Evolutionary conservation across 1,140 invertebrate species (phyloP).

Genomic region (Matsumurasca onukii): DNA sequence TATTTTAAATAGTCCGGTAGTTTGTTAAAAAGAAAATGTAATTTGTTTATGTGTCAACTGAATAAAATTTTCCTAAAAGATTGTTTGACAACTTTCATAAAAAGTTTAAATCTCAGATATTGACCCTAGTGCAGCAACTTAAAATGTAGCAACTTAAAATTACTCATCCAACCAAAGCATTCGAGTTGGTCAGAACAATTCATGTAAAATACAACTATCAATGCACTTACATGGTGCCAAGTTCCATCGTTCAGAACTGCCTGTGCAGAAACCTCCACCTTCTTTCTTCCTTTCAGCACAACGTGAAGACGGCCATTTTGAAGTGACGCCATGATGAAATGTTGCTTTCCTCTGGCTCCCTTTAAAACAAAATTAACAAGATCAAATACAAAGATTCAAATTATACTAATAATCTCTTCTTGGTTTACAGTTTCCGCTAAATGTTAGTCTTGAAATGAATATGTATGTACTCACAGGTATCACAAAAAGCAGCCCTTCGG

Average conservation of each 20-base stretch:
- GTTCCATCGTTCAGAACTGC: slow-evolving; percentile 73
- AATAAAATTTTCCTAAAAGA: no score
- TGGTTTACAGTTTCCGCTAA: no score
- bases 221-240: slow-evolving; percentile 69
- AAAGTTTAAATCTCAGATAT: no score
- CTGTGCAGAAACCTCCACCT: slow-evolving; percentile 61
- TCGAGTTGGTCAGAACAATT: no score
- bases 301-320: slow-evolving; percentile 70
- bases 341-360: slow-evolving; percentile 65
- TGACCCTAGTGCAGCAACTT: no score
- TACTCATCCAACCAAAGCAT: no score
- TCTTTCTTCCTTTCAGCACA: slow-evolving; percentile 63
- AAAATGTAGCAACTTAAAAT: no score
- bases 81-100: no score
- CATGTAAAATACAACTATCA: neutral
- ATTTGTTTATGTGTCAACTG: no score
- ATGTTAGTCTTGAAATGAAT: no score
- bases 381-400: neutral
- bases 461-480: slow-evolving; percentile 62
- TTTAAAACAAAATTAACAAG: slow-evolving; percentile 43
- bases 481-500: slow-evolving; percentile 77
- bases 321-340: slow-evolving; percentile 71
- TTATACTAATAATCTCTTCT: neutral
- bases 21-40: no score
- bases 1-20: no score